phyloP scores from a whole-genome alignment of 2,888 invertebrate genomes.

The Cyclophora albipunctata region DNA sequence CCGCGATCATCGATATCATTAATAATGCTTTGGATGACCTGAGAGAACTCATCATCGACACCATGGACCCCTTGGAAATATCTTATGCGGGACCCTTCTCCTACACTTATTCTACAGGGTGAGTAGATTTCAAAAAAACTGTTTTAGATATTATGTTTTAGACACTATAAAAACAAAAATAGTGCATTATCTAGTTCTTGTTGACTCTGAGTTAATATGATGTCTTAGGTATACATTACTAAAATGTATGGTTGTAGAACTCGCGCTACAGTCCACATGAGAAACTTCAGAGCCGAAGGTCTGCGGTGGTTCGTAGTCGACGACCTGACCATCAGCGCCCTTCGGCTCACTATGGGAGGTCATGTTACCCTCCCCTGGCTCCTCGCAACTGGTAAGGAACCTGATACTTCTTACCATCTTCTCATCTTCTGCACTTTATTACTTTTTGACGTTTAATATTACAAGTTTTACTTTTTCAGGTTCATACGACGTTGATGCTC shows the following conservation, averaged over 20 bases:
- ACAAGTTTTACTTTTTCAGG: constrained; percentile 21
- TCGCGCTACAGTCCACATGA: constrained; percentile 18
- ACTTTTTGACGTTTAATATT: not conserved
- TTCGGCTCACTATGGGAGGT: constrained; percentile 31
- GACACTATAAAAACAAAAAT: too few relatives aligned
- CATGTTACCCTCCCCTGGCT: constrained; percentile 38
- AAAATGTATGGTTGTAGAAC: constrained; percentile 17
- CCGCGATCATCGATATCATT: constrained; percentile 25
- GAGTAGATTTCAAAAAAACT: constrained; percentile 6
- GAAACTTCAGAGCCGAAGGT: constrained; percentile 32
- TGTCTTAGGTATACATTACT: not conserved
- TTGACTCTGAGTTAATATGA: too few relatives aligned
- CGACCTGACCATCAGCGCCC: constrained; percentile 29
- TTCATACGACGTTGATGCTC: constrained; percentile 34
- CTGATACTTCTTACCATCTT: too few relatives aligned
- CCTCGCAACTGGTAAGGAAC: constrained; percentile 27
- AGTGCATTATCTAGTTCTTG: too few relatives aligned
- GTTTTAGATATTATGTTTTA: too few relatives aligned
- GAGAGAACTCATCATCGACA: constrained; percentile 34
- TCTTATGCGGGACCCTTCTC: not conserved
- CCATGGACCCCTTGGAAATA: constrained; percentile 29
- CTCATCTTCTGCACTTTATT: too few relatives aligned
- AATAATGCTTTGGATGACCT: constrained; percentile 26
- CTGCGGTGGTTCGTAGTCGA: constrained; percentile 43
- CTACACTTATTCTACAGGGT: constrained; percentile 21